Base-by-base conservation (phyloP, 2,113 vertebrate species). In the Poeciliopsis occidentalis region DNA sequence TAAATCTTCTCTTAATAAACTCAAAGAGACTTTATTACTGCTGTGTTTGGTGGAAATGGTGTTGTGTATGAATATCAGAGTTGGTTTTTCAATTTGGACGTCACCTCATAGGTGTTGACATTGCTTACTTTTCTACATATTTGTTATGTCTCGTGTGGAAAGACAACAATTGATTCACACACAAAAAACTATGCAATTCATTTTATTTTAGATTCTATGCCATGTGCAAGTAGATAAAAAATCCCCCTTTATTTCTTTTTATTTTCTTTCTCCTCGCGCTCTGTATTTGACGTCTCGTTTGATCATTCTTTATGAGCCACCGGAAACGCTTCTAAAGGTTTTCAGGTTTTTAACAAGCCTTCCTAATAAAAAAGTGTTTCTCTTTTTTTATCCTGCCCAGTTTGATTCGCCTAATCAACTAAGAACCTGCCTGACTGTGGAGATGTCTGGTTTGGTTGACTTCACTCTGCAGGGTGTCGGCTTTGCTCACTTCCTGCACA, bases 341-440 rank as follows among this genome's bases (percentile, higher is more conserved):
- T 75, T 0, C 69, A 27, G 8, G 26, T 29, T 67, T 19, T 7
- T 24, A 60, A 10, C 22, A 34, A 57, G 1, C 24, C n/a, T 7
- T 27, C 71, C 34, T 62, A 12, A 63, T 60, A 60, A 44, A 77
- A 57, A 24, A 10, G 7, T 19, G 26, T 17, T 64, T 31, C 61
- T 32, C 34, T 37, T 37, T 62, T 31, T 75, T 19, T n/a, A 7
- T 64, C 67, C 51, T 8, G 4, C 64, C 31, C 39, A 8, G 71
- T 79, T 64, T 73, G 69, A 80, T 73, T 71, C 60, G 32, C 34
- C 64, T 79, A 68, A 79, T 47, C 70, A 73, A 69, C 66, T 8
- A 39, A 67, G 30, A n/a, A 30, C 11, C 51, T 61, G 57, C 26
- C 65, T 34, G 70, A 57, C 1, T 64, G 4, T n/a, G 12, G 27